Conservation (phyloP, 2,797 vertebrate genomes). For the Apogon talboti region DNA sequence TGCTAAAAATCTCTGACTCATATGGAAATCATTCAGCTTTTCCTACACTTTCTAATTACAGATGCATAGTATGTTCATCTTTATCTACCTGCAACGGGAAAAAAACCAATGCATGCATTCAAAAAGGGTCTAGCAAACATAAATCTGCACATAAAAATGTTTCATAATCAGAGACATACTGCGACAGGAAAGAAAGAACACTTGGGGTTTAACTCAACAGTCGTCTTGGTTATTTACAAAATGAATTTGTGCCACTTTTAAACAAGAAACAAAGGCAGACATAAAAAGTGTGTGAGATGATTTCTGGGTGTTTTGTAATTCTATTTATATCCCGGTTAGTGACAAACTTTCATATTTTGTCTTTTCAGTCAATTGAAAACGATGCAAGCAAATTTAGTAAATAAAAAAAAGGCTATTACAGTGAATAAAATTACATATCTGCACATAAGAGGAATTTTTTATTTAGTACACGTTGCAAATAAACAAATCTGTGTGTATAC, state of each 20-base stretch:
- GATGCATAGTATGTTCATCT: constrained; percentile 23
- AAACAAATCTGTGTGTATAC: too few species aligned
- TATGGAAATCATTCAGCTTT: constrained; percentile 13
- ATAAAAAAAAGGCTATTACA: too few species aligned
- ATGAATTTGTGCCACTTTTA: constrained; percentile 53
- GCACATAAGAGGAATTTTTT: too few species aligned
- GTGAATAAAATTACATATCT: too few species aligned
- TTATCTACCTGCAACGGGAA: constrained; percentile 35
- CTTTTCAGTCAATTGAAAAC: too few species aligned
- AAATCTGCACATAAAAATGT: constrained; percentile 36
- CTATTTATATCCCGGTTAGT: too few species aligned
- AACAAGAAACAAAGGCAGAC: constrained; percentile 52
- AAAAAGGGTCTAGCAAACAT: constrained; percentile 42
- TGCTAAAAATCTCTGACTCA: too few species aligned
- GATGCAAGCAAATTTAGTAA: too few species aligned
- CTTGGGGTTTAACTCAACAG: constrained; percentile 79
- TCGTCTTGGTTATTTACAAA: constrained; percentile 78
- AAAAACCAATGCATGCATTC: constrained; percentile 33
- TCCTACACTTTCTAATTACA: constrained; percentile 39
- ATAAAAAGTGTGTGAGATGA: constrained; percentile 8
- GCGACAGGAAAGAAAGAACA: constrained; percentile 72
- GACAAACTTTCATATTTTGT: too few species aligned
- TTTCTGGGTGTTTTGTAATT: too few species aligned
- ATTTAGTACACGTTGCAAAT: too few species aligned
- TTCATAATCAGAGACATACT: constrained; percentile 55